Conservation (phyloP, 2,113 vertebrate genomes). For the Isurus oxyrinchus region DNA sequence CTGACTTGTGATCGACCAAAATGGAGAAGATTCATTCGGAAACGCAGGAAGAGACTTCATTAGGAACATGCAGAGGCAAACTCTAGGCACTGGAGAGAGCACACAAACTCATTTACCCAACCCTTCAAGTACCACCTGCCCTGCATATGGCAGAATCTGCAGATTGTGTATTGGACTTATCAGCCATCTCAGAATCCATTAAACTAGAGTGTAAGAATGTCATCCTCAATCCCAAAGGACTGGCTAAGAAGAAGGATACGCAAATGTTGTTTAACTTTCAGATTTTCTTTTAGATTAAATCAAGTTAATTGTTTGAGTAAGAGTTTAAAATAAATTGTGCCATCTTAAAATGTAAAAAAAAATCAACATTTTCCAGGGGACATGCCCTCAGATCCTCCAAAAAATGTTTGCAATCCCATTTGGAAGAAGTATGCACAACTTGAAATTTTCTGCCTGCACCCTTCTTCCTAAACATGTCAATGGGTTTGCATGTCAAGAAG, state of each 20-base stretch:
- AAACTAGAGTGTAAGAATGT: too few relatives aligned
- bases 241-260: too few relatives aligned
- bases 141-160: not conserved
- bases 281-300: not conserved
- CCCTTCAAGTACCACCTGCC: too few relatives aligned
- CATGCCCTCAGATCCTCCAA: not conserved
- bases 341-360: not conserved
- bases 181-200: too few relatives aligned
- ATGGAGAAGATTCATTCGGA: not conserved
- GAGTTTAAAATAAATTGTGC: not conserved
- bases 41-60: not conserved
- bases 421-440: too few relatives aligned
- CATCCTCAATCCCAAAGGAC: too few relatives aligned
- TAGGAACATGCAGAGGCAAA: not conserved
- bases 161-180: too few relatives aligned
- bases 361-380: not conserved
- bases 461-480: not conserved
- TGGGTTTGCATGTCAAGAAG: not conserved
- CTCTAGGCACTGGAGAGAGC: not conserved
- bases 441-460: not conserved
- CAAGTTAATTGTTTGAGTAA: not conserved
- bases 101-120: too few relatives aligned
- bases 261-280: not conserved
- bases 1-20: not conserved
- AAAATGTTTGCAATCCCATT: not conserved